Conservation (phyloP, 2,888 invertebrate genomes). For the Leptopterna dolabrata region DNA sequence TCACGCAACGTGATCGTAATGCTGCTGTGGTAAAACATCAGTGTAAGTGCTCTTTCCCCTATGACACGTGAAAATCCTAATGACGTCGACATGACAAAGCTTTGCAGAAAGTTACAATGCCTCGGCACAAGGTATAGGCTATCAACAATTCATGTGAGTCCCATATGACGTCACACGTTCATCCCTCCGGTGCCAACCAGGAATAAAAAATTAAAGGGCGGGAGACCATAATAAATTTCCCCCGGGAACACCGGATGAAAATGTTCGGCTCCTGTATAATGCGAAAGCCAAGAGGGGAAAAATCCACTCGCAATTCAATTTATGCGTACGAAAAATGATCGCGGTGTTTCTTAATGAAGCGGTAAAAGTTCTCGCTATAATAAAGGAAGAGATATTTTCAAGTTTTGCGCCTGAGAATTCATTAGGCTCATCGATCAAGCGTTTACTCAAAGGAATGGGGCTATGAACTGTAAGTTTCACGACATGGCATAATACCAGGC, state of each 20-base stretch:
- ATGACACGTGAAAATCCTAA: no score
- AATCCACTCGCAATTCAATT: background rate
- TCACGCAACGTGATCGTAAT: no score
- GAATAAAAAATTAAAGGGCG: background rate
- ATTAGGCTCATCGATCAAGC: background rate
- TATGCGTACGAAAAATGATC: background rate
- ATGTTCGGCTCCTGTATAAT: conserved; percentile 3
- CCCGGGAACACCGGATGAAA: background rate
- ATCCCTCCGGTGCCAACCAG: background rate
- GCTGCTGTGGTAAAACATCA: no score
- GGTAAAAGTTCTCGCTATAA: background rate
- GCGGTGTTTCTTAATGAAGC: background rate
- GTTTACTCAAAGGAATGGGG: background rate
- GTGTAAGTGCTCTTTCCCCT: no score
- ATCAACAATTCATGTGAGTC: background rate
- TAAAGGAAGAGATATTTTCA: background rate
- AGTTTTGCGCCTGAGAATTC: background rate
- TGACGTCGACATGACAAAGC: no score
- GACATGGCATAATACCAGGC: background rate
- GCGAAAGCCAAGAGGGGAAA: background rate
- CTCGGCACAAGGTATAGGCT: background rate
- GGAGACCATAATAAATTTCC: background rate
- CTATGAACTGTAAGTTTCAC: no score
- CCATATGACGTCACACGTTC: background rate
- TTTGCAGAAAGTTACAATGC: no score